phyloP scores from a whole-genome alignment of 2,888 invertebrate species.

The Rhimphoctona megacephalus region DNA sequence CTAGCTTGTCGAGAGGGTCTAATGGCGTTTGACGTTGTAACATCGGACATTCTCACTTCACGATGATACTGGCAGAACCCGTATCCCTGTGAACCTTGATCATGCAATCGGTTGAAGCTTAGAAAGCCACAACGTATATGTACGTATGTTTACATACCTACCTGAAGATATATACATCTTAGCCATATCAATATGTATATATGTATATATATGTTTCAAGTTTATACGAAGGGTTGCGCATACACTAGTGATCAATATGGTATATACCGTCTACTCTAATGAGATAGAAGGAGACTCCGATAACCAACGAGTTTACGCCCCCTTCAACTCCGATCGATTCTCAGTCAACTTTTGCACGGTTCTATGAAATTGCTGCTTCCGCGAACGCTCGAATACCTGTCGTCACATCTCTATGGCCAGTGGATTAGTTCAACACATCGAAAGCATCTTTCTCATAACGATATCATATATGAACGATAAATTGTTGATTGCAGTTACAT shows the following conservation, averaged over 20 bases:
- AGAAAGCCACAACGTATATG: background rate
- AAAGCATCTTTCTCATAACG: background rate
- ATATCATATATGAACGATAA: constrained; percentile 11
- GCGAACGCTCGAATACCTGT: background rate
- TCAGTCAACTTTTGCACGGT: constrained; percentile 29
- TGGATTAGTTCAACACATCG: constrained; percentile 33
- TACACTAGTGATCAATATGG: background rate
- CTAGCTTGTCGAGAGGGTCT: constrained; percentile 75
- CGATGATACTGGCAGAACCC: constrained; percentile 57
- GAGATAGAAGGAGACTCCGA: constrained; percentile 52
- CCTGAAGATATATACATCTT: constrained; percentile 9
- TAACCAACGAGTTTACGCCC: constrained; percentile 22
- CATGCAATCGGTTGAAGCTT: constrained; percentile 47
- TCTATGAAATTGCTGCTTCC: constrained; percentile 28
- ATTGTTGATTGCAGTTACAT: constrained; percentile 28
- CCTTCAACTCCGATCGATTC: constrained; percentile 41
- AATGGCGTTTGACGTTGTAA: constrained; percentile 77
- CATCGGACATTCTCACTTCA: constrained; percentile 64
- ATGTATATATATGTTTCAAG: constrained; percentile 1
- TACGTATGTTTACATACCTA: constrained; percentile 7
- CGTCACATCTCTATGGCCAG: constrained; percentile 12
- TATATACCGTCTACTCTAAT: constrained; percentile 36
- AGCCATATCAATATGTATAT: constrained; percentile 11
- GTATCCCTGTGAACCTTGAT: constrained; percentile 45
- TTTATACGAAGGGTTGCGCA: constrained; percentile 5